These are phyloP conservation scores for Temnopleurus reevesii DNA, from an alignment of 53 echinoderm and acorn worm species.

Conservation along the genomic window DNA sequence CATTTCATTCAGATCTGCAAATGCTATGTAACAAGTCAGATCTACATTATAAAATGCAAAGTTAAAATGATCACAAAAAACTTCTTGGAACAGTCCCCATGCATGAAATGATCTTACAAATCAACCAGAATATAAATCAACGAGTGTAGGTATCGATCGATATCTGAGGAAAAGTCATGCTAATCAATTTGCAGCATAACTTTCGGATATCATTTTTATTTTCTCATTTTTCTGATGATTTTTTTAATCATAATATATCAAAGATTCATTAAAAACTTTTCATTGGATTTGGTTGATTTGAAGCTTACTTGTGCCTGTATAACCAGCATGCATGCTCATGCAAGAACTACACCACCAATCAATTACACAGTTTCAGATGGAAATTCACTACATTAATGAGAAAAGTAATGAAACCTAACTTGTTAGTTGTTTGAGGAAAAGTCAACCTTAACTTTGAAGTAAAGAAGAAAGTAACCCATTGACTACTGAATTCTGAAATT, in stretches of 20 bases:
- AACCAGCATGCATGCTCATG: slow-evolving; percentile 77
- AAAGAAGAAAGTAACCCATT: too few species aligned
- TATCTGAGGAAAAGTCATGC: not conserved
- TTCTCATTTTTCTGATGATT: not conserved
- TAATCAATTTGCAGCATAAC: not conserved
- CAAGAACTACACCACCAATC: slow-evolving; percentile 23
- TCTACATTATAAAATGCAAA: slow-evolving; percentile 29
- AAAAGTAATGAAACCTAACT: not conserved
- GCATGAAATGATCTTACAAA: slow-evolving; percentile 46
- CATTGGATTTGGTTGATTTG: slow-evolving; percentile 23
- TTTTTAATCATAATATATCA: not conserved
- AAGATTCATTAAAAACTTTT: not conserved
- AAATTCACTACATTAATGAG: not conserved
- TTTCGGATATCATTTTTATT: not conserved
- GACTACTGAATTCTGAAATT: too few species aligned
- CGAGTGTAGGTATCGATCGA: not conserved
- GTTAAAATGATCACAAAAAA: not conserved
- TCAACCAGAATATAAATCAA: not conserved
- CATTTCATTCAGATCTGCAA: not conserved
- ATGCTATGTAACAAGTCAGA: slow-evolving; percentile 18
- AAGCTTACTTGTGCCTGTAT: slow-evolving; percentile 74
- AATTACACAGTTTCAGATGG: not conserved
- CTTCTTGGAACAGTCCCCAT: slow-evolving; percentile 43
- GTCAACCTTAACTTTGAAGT: too few species aligned
- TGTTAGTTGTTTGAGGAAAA: too few species aligned